A percentile compares a stretch with the other conserved stretches of the same genome.
phyloP scores from a whole-genome alignment of 2,113 vertebrate species.

The Ameiurus melas region DNA sequence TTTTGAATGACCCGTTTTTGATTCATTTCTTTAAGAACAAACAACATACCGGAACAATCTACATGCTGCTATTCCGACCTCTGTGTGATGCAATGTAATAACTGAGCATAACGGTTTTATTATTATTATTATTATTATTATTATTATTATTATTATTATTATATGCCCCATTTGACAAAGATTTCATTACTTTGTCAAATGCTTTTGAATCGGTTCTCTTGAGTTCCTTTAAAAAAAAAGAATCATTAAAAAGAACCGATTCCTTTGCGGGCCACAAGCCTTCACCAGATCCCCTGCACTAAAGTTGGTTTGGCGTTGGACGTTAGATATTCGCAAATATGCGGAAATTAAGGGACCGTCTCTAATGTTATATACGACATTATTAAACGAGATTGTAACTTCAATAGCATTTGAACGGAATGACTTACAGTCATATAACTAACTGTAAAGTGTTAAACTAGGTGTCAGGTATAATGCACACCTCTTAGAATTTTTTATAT shows the following conservation, averaged over 20 bases:
- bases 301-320: no score
- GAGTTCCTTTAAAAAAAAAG: neutral
- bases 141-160: neutral
- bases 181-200: neutral
- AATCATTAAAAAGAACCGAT: slow-evolving; percentile 9
- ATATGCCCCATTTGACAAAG: neutral
- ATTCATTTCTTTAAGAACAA: neutral
- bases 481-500: no score
- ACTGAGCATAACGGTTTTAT: neutral
- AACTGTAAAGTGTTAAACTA: no score
- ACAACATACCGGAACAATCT: neutral
- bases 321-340: no score
- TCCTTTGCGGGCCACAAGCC: neutral
- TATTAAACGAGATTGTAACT: no score
- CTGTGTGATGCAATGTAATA: neutral
- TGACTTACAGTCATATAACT: no score
- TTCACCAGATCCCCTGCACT: neutral
- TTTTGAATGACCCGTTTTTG: neutral
- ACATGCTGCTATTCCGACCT: no score
- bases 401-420: no score
- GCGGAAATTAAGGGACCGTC: no score
- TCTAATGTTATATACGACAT: no score
- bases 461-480: no score
- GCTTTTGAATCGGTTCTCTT: neutral
- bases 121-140: neutral